Base-by-base conservation (phyloP, 2,113 vertebrate species). In the Oryzias javanicus region DNA sequence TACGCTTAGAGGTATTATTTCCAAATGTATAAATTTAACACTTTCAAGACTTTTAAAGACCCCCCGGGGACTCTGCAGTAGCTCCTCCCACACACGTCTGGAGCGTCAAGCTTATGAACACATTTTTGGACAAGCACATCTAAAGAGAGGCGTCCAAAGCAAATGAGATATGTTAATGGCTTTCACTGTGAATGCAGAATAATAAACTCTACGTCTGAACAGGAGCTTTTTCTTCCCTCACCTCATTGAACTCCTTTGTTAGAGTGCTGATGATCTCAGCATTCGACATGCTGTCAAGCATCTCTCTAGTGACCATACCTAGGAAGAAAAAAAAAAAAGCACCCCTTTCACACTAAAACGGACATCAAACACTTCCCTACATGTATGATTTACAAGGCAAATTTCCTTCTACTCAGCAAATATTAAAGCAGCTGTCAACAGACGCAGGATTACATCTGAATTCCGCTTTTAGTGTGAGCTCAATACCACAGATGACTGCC, bases 191-290 rank as follows among this genome's bases (percentile, higher is more conserved):
- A 35, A 35, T 3, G 10, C 35, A 35, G 35, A 8, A 12, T 35
- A 12, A 35, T 35, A 35, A 35, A 2, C 8, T 2, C 5, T 14
- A 35, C 10, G 55, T 19, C 6, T 55, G 19, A 20, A 50, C 20
- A 42, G 16, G 18, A 7, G 16, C 6, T 47, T n/a, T 49, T 20
- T 47, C 10, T 1, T 16, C 55, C 20, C 51, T 86, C 64, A 95
- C 95, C 94, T 95, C 94, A 66, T 93, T 87, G 42, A 96, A 96
- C 46, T 94, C 89, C 82, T 92, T 90, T 3, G 95, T 96, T 58
- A 97, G 87, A 27, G 72, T 86, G 72, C 77, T 81, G 69, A 97
- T 96, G 69, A 97, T 94, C 53, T 95, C 92, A 1, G 93, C 89
- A 60, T 96, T 93, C 68, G 94, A 89, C 92, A 93, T 89, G 40